Evolutionary conservation across 2,797 vertebrate species (phyloP).

Genomic region (Arctocebus calabarensis): DNA sequence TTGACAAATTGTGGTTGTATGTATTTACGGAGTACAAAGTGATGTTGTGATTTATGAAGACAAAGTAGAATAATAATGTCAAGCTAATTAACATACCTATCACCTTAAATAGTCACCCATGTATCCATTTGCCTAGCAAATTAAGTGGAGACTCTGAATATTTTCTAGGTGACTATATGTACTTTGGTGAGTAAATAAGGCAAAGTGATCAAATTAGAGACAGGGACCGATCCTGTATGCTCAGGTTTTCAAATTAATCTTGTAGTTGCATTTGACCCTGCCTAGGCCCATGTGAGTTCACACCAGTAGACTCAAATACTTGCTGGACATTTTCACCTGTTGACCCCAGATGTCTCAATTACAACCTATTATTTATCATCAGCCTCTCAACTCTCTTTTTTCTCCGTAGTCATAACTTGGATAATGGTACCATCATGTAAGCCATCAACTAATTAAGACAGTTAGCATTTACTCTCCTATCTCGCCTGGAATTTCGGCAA

Average conservation of each 20-base stretch:
- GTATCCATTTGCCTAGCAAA: not conserved
- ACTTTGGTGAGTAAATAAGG: conserved; percentile 16
- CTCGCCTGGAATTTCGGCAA: not conserved
- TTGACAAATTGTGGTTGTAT: not conserved
- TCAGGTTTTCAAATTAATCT: conserved; percentile 14
- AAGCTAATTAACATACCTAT: not conserved
- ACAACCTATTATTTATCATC: not conserved
- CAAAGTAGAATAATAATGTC: not conserved
- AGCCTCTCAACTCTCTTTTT: conserved; percentile 24
- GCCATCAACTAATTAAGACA: not conserved
- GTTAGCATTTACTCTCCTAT: not conserved
- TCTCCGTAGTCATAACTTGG: not conserved
- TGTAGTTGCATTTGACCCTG: not conserved
- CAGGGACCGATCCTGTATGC: not conserved
- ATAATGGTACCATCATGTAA: not conserved
- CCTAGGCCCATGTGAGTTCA: not conserved
- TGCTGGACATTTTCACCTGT: not conserved
- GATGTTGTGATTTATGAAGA: not conserved
- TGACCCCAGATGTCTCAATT: not conserved
- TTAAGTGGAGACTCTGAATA: not conserved
- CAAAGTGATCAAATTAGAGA: not conserved
- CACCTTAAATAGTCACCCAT: not conserved
- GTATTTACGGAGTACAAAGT: not conserved
- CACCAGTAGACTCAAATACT: not conserved
- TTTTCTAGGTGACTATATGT: not conserved